phyloP scores from a whole-genome alignment of 2,113 vertebrate genomes.

The Tapirus terrestris region DNA sequence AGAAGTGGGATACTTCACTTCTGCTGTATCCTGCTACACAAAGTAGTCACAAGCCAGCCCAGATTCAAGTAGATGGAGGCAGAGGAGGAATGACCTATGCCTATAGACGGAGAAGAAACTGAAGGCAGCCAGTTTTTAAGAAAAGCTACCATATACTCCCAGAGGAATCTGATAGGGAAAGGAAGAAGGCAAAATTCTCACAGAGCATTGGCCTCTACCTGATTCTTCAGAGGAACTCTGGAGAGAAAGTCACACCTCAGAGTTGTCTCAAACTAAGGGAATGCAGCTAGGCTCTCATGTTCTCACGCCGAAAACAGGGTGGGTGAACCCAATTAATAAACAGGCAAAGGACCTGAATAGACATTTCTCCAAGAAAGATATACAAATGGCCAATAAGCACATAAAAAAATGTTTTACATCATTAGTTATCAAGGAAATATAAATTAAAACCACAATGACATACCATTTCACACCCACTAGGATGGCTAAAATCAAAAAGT shows the following conservation, averaged over 20 bases:
- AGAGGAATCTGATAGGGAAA: neutral
- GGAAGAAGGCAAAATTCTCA: neutral
- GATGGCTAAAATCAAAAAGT: neutral
- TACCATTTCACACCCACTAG: neutral
- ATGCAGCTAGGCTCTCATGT: neutral
- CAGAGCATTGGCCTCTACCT: neutral
- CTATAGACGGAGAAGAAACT: neutral
- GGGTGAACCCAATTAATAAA: neutral
- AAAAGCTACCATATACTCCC: neutral
- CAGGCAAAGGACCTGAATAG: neutral
- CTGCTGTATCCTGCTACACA: neutral
- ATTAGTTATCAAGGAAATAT: neutral
- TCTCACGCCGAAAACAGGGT: neutral
- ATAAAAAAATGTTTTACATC: neutral
- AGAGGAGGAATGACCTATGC: accelerated
- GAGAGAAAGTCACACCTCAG: neutral
- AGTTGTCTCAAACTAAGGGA: neutral
- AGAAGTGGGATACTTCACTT: neutral
- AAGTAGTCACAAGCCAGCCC: neutral
- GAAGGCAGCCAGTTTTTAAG: neutral
- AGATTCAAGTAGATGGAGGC: neutral
- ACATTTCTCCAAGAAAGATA: neutral
- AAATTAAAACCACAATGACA: neutral
- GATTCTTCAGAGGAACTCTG: neutral
- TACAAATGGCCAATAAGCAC: neutral